Evolutionary conservation across 2,113 vertebrate species (phyloP).

Genomic region (Ondatra zibethicus): DNA sequence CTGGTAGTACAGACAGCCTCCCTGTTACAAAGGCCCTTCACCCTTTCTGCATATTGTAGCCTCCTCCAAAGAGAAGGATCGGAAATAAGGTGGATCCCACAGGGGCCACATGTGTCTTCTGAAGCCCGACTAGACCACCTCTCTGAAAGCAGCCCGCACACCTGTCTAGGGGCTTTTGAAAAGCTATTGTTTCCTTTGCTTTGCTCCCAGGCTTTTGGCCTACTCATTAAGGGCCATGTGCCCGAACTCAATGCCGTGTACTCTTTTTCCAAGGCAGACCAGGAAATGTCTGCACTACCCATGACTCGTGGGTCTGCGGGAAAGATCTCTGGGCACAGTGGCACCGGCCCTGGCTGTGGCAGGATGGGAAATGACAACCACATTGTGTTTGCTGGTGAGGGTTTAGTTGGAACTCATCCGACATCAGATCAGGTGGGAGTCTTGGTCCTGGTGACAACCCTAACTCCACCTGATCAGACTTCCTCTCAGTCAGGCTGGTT

Average conservation of each 20-base stretch:
- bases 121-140: background rate
- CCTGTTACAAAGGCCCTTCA: background rate
- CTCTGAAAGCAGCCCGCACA: background rate
- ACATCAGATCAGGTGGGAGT: slow-evolving; percentile 82
- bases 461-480: slow-evolving; percentile 78
- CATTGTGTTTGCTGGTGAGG: slow-evolving; percentile 70
- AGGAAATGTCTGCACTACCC: slow-evolving; percentile 15
- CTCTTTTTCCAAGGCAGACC: background rate
- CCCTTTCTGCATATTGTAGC: background rate
- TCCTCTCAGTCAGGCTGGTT: slow-evolving; percentile 79
- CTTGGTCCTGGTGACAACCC: slow-evolving; percentile 75
- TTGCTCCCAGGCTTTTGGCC: background rate
- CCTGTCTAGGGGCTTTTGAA: background rate
- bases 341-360: background rate
- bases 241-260: background rate
- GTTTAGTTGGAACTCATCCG: slow-evolving; percentile 84
- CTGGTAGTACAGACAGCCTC: background rate
- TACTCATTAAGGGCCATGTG: background rate
- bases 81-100: background rate
- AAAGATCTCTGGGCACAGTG: background rate
- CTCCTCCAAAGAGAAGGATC: slow-evolving; percentile 7
- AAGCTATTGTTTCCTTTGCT: background rate
- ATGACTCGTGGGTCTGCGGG: background rate
- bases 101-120: background rate
- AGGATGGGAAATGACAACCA: slow-evolving; percentile 76